phyloP scores from a whole-genome alignment of 2,797 vertebrate species.

The Intellagama lesueurii region DNA sequence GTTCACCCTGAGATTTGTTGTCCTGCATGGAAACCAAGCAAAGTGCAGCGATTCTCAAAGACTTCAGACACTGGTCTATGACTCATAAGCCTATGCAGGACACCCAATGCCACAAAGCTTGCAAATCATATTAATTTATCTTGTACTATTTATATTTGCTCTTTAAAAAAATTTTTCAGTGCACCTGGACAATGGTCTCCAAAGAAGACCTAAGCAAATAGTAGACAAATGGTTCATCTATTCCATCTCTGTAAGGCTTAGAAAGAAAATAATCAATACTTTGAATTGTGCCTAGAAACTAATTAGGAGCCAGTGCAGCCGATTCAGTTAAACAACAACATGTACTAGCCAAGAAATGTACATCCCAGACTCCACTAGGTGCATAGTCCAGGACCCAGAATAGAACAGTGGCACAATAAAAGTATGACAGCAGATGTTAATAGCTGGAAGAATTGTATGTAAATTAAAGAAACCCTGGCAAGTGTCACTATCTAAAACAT shows the following conservation, averaged over 20 bases:
- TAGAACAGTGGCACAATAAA: conserved; percentile 1
- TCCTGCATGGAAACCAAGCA: too few relatives aligned
- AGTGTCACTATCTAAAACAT: too few relatives aligned
- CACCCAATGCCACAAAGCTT: background rate
- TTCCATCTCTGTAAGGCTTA: background rate
- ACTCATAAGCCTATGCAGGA: too few relatives aligned
- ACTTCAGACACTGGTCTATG: too few relatives aligned
- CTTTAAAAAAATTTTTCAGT: background rate
- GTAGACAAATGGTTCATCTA: background rate
- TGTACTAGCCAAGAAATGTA: background rate
- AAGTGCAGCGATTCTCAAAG: too few relatives aligned
- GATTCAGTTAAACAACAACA: background rate
- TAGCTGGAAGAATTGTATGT: conserved; percentile 38
- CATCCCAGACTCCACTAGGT: background rate
- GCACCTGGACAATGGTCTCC: background rate
- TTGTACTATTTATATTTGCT: background rate
- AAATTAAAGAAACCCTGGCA: conserved; percentile 13
- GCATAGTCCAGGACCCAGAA: background rate
- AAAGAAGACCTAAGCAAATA: background rate
- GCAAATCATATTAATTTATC: background rate
- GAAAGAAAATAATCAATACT: background rate
- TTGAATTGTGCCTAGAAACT: background rate
- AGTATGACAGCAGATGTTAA: conserved; percentile 1
- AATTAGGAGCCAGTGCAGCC: background rate
- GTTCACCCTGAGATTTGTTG: too few relatives aligned